Evolutionary conservation across 2,888 invertebrate genomes (phyloP), one percentile per base, ranked within the genome.

Genomic region (Molorchus minor): DNA sequence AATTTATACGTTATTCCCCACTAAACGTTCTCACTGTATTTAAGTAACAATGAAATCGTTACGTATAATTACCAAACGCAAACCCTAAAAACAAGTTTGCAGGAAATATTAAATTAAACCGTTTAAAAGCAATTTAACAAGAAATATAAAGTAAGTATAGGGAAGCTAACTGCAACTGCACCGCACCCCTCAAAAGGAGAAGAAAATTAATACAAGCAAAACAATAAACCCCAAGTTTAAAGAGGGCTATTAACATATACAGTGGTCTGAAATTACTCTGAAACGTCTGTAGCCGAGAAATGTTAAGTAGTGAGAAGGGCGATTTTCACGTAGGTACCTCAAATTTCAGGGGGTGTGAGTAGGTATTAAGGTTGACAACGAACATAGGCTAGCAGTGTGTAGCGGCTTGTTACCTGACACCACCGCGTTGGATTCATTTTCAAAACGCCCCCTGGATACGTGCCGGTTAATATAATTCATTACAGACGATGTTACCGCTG

Each of bases 381-480:
- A 62, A 64, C 47, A 57, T 54, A 58, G 59, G 61, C 51, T 53
- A 56, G 30, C 16, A 35, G 41, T 35, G 40, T 30, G 64, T 62
- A 61, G 52, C 49, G 43, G 7, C 17, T 20, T 41, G 65, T 56
- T 58, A 65, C 62, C 62, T 65, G 65, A 65, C 65, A 65, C 65
- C 62, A 55, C 61, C 51, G 20, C 33, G 64, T 54, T 46, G 63
- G 63, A 65, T 67, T 65, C 66, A 58, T 65, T 67, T 69, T 64
- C 65, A 62, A 61, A 69, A 64, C 64, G 58, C 67, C 64, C n/a
- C 64, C 60, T 47, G 55, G 43, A 45, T 56, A 41, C 41, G 44
- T 56, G 62, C 53, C 57, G 62, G 69, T 62, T 69, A 64, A 70
- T 68, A 62, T 70, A 70, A 69, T 70, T 70, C 69, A 70, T 70